A percentile compares a stretch with the other conserved stretches of the same genome.
phyloP scores from a whole-genome alignment of 2,888 invertebrate genomes.

The Macrophya alboannulata region DNA sequence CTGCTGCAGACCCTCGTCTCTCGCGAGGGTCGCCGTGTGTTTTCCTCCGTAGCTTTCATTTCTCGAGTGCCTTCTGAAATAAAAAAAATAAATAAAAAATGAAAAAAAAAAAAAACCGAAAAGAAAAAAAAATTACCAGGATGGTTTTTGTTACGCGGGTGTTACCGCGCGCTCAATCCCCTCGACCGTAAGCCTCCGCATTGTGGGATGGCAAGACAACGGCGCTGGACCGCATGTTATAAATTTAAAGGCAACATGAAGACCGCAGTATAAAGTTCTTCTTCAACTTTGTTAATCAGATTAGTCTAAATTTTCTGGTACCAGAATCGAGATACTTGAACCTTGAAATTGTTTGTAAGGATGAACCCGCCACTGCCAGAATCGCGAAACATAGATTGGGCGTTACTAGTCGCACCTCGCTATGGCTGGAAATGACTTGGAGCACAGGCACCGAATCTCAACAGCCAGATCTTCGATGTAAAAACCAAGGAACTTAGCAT shows the following conservation, averaged over 20 bases:
- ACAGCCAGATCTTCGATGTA: slow-evolving; percentile 21
- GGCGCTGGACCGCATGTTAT: not conserved
- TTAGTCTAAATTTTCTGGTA: slow-evolving; percentile 1
- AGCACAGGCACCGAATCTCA: slow-evolving; percentile 27
- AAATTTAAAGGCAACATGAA: slow-evolving; percentile 28
- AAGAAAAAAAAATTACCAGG: slow-evolving; percentile 13
- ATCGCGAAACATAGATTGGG: slow-evolving; percentile 48
- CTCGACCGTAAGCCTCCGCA: not conserved
- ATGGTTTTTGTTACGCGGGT: slow-evolving; percentile 37
- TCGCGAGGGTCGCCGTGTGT: slow-evolving; percentile 19
- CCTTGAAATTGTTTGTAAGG: slow-evolving; percentile 7
- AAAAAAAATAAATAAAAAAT: not conserved
- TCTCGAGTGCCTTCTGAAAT: slow-evolving; percentile 47
- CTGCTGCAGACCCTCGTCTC: slow-evolving; percentile 38
- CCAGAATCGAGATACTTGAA: not conserved
- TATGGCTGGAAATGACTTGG: slow-evolving; percentile 36
- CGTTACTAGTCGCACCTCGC: slow-evolving; percentile 43
- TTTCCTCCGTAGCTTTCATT: slow-evolving; percentile 40
- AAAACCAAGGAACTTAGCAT: slow-evolving; percentile 20
- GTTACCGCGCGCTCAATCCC: not conserved
- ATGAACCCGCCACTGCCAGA: slow-evolving; percentile 44
- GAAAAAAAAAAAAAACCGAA: not conserved
- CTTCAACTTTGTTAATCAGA: slow-evolving; percentile 8
- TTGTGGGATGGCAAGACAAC: slow-evolving; percentile 9
- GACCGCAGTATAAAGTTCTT: not conserved